phyloP scores from a whole-genome alignment of 2,113 vertebrate species.

The Anoura caudifer region DNA sequence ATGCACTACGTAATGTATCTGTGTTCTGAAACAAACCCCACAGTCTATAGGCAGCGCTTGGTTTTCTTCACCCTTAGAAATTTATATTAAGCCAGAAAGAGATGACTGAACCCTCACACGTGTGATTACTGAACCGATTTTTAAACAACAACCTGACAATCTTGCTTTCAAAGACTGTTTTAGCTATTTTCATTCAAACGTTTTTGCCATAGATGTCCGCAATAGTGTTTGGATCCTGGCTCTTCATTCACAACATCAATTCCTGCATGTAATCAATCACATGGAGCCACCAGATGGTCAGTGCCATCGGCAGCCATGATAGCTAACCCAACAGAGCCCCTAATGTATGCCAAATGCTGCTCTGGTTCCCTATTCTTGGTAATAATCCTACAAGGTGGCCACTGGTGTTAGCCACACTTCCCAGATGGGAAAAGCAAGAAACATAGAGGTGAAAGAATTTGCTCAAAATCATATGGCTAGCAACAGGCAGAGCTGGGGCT shows the following conservation, averaged over 20 bases:
- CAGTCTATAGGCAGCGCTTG: not conserved
- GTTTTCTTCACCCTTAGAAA: not conserved
- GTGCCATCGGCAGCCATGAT: rapidly evolving
- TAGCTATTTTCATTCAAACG: not conserved
- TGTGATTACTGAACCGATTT: not conserved
- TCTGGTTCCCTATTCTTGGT: not conserved
- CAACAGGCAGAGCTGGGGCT: not conserved
- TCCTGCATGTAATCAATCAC: not conserved
- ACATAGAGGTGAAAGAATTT: not conserved
- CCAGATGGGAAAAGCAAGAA: not conserved
- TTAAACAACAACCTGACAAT: not conserved
- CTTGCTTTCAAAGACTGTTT: not conserved
- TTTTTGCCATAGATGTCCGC: not conserved
- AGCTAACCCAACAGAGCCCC: rapidly evolving
- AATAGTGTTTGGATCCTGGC: not conserved
- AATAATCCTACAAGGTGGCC: not conserved
- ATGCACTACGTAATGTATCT: not conserved
- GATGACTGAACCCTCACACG: not conserved
- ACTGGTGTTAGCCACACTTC: not conserved
- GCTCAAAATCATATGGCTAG: not conserved
- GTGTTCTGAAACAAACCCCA: not conserved
- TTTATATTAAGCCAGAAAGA: not conserved
- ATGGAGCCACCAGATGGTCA: rapidly evolving
- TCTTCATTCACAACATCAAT: not conserved
- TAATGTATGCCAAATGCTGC: not conserved